Evolutionary conservation across 2,113 vertebrate genomes (phyloP).

Genomic region (Poeciliopsis retropinna): DNA sequence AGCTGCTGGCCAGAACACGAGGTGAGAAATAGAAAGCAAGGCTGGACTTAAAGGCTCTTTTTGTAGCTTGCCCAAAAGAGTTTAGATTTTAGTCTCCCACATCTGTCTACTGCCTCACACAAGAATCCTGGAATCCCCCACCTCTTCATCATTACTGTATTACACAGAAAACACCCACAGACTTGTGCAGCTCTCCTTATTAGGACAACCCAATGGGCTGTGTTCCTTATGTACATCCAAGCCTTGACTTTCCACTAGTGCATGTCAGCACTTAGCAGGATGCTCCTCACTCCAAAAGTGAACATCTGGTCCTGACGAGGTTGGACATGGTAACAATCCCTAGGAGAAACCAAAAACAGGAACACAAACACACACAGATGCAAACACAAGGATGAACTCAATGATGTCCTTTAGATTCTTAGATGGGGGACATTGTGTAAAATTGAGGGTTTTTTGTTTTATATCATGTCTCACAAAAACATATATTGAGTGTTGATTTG

Average conservation of each 20-base stretch:
- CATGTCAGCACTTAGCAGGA: background rate
- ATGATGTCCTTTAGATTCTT: constrained; percentile 42
- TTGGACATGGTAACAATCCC: background rate
- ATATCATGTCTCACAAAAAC: too few relatives aligned
- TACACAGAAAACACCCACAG: constrained; percentile 28
- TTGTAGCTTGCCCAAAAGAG: constrained; percentile 67
- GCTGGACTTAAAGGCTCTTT: constrained; percentile 59
- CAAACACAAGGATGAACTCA: constrained; percentile 59
- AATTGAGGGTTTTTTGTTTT: too few relatives aligned
- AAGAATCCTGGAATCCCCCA: constrained; percentile 72
- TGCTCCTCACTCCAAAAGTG: background rate
- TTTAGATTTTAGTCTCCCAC: constrained; percentile 73
- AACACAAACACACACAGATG: constrained; percentile 22
- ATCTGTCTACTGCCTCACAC: constrained; percentile 70
- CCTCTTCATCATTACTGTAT: constrained; percentile 61
- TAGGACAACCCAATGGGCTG: background rate
- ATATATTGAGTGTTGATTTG: too few relatives aligned
- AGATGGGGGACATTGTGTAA: too few relatives aligned
- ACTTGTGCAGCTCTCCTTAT: background rate
- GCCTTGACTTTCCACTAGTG: background rate
- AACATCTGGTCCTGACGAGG: background rate
- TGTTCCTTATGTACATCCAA: background rate
- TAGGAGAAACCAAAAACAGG: background rate
- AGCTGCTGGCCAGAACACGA: constrained; percentile 53
- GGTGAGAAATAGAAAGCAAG: constrained; percentile 65